These are phyloP conservation scores for Oplegnathus fasciatus DNA, from an alignment of 2,113 vertebrate genomes.

Conservation along the genomic window DNA sequence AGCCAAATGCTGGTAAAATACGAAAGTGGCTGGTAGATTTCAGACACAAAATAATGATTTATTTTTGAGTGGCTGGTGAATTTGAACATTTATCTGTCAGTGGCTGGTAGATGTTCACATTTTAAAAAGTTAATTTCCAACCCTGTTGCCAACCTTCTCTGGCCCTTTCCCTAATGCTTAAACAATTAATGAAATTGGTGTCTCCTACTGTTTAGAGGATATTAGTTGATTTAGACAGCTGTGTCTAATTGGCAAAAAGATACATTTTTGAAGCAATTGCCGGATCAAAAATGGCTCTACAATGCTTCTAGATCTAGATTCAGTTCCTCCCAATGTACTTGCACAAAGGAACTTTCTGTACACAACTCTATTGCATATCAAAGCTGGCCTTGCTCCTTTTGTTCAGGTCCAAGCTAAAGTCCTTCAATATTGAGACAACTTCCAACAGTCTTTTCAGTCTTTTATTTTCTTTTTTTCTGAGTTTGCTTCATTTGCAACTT, in stretches of 20 bases:
- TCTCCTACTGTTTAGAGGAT: constrained; percentile 1
- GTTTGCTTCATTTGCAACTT: neutral
- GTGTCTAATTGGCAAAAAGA: constrained; percentile 38
- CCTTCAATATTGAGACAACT: neutral
- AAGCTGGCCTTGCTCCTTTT: neutral
- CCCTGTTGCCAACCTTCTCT: neutral
- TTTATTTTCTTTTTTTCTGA: too few species aligned
- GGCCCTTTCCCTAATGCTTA: neutral
- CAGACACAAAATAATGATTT: too few species aligned
- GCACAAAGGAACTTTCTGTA: neutral
- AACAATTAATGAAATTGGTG: constrained; percentile 10
- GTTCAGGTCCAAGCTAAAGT: neutral
- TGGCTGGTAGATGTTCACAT: too few species aligned
- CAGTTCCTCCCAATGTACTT: neutral
- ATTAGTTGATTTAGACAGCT: constrained; percentile 41
- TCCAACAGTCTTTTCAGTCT: neutral
- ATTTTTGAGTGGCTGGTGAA: too few species aligned
- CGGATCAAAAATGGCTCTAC: neutral
- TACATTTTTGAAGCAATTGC: neutral
- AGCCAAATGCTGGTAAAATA: too few species aligned
- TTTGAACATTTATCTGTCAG: too few species aligned
- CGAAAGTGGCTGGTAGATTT: too few species aligned
- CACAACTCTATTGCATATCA: neutral
- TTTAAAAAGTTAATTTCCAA: too few species aligned
- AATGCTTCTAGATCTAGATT: neutral